Evolutionary conservation across 1,140 invertebrate species (phyloP), one percentile per base, ranked within the genome.

Genomic region (Coptotermes formosanus): DNA sequence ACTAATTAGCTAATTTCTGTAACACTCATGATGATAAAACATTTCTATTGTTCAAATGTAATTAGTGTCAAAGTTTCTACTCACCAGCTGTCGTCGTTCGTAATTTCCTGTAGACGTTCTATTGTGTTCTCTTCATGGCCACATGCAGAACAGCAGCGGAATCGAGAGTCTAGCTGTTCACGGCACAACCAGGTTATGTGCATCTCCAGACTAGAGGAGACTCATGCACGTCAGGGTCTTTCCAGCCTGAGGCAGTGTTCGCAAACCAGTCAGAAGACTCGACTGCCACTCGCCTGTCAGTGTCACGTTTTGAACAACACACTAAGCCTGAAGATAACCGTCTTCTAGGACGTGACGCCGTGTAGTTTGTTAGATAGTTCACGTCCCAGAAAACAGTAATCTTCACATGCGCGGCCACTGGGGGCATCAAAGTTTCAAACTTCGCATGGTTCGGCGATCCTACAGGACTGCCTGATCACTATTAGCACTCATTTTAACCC

Each of bases 121-220:
- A 75, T 75, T 75, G 64, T 75, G n/a, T 75, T 75, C 64, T 75
- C n/a, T 75, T 30, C 64, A 75, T n/a, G 64, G 64, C n/a, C 64
- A 75, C 64, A 75, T n/a, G 64, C 16, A 30, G n/a, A 75, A 55
- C 7, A 55, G 52, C 7, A 55, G 52, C 19, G 19, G 19, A 55
- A 55, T 16, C 14, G 21, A 12, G 14, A 8, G 64, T 75, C 9
- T 14, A 12, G 11, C 25, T 30, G 64, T 75, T 30, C 25, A 30
- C 3, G 8, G n/a, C 25, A 75, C 64, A 12, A 7, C 64, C 23
- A 69, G 64, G 64, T 21, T 55, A 55, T 55, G 52, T 4, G 52
- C 52, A 16, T 16, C 19, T 21, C 19, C 1, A 55, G 19, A 4
- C 64, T 75, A 64, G 3, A 11, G 59, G 59, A 55, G 52, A 55